These are phyloP conservation scores for Merluccius polli DNA, from an alignment of 2,797 vertebrate genomes.

Conservation along the genomic window DNA sequence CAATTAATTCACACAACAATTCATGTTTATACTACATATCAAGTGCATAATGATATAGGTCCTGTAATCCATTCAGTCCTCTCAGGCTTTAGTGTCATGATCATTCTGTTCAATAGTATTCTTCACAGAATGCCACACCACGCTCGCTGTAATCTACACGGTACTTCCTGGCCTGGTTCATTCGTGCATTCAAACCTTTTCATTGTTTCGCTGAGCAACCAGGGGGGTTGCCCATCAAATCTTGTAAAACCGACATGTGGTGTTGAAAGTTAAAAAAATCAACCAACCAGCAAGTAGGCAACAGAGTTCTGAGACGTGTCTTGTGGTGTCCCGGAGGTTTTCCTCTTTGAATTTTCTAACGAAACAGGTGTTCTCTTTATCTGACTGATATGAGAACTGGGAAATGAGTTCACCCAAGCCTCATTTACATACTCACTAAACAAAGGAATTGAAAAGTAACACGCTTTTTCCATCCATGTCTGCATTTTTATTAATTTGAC, in stretches of 20 bases:
- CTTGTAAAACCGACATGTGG: constrained; percentile 4
- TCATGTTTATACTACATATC: constrained; percentile 37
- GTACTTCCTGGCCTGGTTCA: constrained; percentile 29
- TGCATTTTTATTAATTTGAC: constrained; percentile 35
- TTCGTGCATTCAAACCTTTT: constrained; percentile 27
- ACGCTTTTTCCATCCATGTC: constrained; percentile 8
- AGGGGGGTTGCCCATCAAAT: constrained; percentile 20
- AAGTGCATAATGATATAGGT: constrained; percentile 52
- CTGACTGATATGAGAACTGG: constrained; percentile 49
- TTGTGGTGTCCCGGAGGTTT: constrained; percentile 44
- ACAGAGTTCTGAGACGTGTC: constrained; percentile 26
- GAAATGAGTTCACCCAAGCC: constrained; percentile 42
- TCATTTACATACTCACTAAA: constrained; percentile 54
- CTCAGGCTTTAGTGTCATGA: constrained; percentile 46
- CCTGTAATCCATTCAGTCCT: constrained; percentile 52
- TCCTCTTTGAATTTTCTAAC: constrained; percentile 46
- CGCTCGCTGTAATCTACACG: constrained; percentile 3
- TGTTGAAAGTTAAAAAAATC: not conserved
- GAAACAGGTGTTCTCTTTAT: constrained; percentile 54
- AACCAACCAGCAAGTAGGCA: constrained; percentile 2
- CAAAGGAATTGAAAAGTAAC: constrained; percentile 38
- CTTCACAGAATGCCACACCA: constrained; percentile 45
- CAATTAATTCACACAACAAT: constrained; percentile 17
- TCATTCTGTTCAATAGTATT: constrained; percentile 26
- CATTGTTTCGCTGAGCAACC: not conserved